These are phyloP conservation scores for Calyptomena viridis DNA, from an alignment of 2,113 vertebrate genomes.

Conservation along the genomic window DNA sequence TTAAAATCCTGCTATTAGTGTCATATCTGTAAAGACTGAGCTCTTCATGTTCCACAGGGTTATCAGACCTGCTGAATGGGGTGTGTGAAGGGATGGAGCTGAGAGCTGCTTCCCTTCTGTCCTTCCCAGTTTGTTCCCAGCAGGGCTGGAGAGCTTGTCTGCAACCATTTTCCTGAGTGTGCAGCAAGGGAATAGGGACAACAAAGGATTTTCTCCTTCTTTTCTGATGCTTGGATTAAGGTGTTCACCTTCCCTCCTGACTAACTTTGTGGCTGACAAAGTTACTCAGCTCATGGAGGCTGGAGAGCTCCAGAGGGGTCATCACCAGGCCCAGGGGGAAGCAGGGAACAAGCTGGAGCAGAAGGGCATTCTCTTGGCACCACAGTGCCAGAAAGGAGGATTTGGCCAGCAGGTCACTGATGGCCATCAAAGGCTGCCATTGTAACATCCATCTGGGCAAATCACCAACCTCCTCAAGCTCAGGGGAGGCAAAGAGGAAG, in stretches of 20 bases:
- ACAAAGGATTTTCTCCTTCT: neutral
- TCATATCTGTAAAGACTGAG: neutral
- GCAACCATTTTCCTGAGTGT: neutral
- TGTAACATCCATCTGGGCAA: slow-evolving; percentile 30
- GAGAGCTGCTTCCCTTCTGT: neutral
- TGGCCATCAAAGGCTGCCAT: slow-evolving; percentile 31
- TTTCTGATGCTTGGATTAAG: neutral
- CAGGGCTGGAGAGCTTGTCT: neutral
- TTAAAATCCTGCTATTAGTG: neutral
- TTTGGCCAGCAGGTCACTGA: neutral
- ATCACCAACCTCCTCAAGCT: slow-evolving; percentile 43
- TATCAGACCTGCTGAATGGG: neutral
- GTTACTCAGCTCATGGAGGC: slow-evolving; percentile 36
- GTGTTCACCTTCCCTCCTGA: neutral
- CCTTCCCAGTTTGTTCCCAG: neutral
- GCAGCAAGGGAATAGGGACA: neutral
- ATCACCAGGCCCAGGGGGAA: slow-evolving; percentile 33
- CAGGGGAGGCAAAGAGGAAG: neutral
- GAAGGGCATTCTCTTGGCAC: neutral
- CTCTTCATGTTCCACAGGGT: neutral
- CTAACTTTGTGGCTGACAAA: slow-evolving; percentile 25
- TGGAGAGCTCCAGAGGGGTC: slow-evolving; percentile 36
- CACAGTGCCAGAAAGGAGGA: neutral
- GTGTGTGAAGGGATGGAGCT: neutral
- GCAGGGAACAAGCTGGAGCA: slow-evolving; percentile 61